Conservation (phyloP, 2,797 vertebrate species). For the Ctenopoma kingsleyae region DNA sequence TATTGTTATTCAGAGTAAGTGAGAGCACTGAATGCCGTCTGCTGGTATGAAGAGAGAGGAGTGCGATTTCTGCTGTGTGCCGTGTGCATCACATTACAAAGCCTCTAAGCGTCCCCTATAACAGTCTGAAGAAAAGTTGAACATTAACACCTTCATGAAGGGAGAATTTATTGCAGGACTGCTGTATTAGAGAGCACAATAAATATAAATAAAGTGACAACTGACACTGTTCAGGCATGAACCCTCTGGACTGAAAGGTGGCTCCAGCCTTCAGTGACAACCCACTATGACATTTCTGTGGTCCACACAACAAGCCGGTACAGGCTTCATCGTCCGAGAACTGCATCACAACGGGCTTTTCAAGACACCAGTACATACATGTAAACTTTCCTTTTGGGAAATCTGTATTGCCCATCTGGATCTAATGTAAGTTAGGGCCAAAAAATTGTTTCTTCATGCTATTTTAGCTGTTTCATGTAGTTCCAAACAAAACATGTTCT, state of each 20-base stretch:
- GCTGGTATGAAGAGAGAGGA: background rate
- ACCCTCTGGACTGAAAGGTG: background rate
- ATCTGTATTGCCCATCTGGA: constrained; percentile 34
- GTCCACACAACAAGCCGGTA: constrained; percentile 16
- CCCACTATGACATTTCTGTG: constrained; percentile 5
- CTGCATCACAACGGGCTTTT: constrained; percentile 13
- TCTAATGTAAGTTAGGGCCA: constrained; percentile 21
- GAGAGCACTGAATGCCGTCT: background rate
- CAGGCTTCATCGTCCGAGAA: constrained; percentile 29
- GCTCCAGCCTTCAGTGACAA: background rate
- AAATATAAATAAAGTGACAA: background rate
- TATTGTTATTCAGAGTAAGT: background rate
- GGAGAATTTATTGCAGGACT: too few relatives aligned
- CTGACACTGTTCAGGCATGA: background rate
- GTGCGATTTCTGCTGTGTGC: background rate
- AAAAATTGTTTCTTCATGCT: constrained; percentile 23
- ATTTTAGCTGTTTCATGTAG: constrained; percentile 35
- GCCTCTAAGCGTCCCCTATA: too few relatives aligned
- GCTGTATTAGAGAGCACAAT: too few relatives aligned
- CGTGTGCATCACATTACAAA: background rate
- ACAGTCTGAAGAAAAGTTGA: too few relatives aligned
- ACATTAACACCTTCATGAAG: too few relatives aligned
- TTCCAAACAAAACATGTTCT: constrained; percentile 55
- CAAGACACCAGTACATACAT: constrained; percentile 22
- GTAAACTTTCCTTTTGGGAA: constrained; percentile 22